phyloP scores from a whole-genome alignment of 64 coral and sea anemone species.

The Astreopora myriophthalma region DNA sequence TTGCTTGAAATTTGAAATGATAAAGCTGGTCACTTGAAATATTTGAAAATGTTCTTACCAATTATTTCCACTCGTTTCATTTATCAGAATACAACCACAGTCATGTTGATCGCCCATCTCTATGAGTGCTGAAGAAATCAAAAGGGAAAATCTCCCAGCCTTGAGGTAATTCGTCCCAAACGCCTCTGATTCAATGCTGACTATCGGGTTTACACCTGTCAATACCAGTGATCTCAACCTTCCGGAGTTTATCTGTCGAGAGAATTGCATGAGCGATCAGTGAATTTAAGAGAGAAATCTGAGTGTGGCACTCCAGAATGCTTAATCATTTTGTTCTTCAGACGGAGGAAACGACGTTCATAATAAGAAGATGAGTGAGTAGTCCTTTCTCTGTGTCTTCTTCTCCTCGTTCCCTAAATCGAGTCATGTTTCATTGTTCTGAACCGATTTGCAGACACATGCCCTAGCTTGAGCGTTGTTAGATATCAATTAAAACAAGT shows the following conservation, averaged over 20 bases:
- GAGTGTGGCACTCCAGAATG: too few relatives aligned
- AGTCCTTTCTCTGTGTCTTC: too few relatives aligned
- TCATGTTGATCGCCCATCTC: conserved; percentile 42
- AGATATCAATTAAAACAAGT: too few relatives aligned
- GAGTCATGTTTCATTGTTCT: too few relatives aligned
- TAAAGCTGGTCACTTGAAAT: not conserved
- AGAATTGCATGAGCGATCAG: not conserved
- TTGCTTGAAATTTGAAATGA: too few relatives aligned
- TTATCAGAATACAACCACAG: conserved; percentile 17
- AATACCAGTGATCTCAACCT: conserved; percentile 16
- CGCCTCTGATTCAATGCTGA: conserved; percentile 9
- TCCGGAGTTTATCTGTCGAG: conserved; percentile 27
- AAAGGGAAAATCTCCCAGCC: not conserved
- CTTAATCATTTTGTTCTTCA: too few relatives aligned
- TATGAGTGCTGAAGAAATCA: conserved; percentile 10
- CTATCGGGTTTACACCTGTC: conserved; percentile 24
- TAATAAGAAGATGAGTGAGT: too few relatives aligned
- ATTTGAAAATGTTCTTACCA: not conserved
- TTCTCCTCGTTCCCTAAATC: too few relatives aligned
- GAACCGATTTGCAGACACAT: too few relatives aligned
- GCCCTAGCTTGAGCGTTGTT: too few relatives aligned
- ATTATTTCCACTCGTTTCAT: not conserved
- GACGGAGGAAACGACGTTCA: too few relatives aligned
- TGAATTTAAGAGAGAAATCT: too few relatives aligned
- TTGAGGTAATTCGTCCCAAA: not conserved